Evolutionary conservation across 2,888 invertebrate genomes (phyloP), one percentile per base, ranked within the genome.

Genomic region (Ichneumoninae sp.): DNA sequence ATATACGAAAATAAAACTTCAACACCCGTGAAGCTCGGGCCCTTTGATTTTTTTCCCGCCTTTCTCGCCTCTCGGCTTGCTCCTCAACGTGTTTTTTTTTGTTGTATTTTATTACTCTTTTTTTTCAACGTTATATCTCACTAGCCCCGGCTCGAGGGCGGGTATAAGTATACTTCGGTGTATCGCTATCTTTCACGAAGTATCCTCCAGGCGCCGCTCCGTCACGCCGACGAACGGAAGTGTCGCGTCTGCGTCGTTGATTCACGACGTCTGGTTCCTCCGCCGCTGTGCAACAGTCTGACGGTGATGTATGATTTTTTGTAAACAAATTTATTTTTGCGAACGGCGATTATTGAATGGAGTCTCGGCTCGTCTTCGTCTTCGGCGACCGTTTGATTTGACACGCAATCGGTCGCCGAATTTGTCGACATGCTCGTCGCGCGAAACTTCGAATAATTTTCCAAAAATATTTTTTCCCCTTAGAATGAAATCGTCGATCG

Each of bases 241-340:
- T 81, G 81, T 81, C 84, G 81, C 84, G 69, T 84, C 81, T 65
- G 30, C 50, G 54, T 69, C 74, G 73, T 74, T 81, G 74, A 84
- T 81, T 84, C 81, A 84, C 77, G 81, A 70, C 75, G 79, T 78
- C 77, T 81, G 36, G 40, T 36, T 81, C 73, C 36, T 40, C 60
- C 69, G 63, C 60, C 7, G 26, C 33, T 44, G 22, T 70, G 47
- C 73, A 66, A 84, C 63, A 40, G 19, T 70, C 47, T 63, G 69
- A 70, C 70, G 30, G 50, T 52, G 13, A 26, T 13, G 26, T 60
- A 60, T 60, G 22, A 30, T 57, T 26, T 8, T 22, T 26, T 26
- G 13, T 30, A 8, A 16, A n/a, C n/a, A 40, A 22, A 3, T 3
- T 40, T 13, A 3, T 26, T 57, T 73, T 26, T 13, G 54, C 19